Percentiles rank a stretch among this genome's conserved stretches.
Evolutionary conservation across 2,888 invertebrate species (phyloP).

Genomic region (Sinopyrophorus schimmeli): DNA sequence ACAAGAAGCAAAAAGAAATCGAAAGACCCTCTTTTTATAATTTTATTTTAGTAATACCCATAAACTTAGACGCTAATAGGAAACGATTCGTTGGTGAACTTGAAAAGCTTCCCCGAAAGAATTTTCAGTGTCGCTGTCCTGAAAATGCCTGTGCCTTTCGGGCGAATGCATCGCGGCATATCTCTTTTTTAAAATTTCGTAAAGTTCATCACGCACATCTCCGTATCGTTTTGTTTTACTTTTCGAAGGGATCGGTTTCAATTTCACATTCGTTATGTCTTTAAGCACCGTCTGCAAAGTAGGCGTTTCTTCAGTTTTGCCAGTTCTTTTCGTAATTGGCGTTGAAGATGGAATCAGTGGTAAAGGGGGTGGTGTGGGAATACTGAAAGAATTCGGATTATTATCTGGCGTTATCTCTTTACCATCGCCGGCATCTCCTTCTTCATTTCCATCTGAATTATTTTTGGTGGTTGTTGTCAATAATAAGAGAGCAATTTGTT

Average conservation of each 20-base stretch:
- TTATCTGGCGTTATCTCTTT: neutral
- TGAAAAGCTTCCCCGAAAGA: conserved; percentile 11
- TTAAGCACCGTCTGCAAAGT: neutral
- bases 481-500: conserved; percentile 14
- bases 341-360: conserved; percentile 6
- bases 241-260: conserved; percentile 12
- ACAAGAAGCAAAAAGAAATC: no score
- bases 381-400: conserved; percentile 1
- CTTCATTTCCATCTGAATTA: no score
- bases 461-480: no score
- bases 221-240: conserved; percentile 28
- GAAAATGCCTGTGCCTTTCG: neutral
- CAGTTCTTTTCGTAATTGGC: neutral
- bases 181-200: conserved; percentile 40
- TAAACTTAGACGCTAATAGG: no score
- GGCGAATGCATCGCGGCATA: conserved; percentile 45
- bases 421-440: neutral
- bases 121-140: conserved; percentile 8
- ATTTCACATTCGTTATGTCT: conserved; percentile 28
- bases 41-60: no score
- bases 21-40: no score
- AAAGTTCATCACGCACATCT: conserved; percentile 40
- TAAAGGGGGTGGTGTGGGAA: conserved; percentile 24
- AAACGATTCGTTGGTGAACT: neutral
- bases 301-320: neutral